Conservation (phyloP, 2,888 invertebrate species). For the Dicranocentrus wangi region DNA sequence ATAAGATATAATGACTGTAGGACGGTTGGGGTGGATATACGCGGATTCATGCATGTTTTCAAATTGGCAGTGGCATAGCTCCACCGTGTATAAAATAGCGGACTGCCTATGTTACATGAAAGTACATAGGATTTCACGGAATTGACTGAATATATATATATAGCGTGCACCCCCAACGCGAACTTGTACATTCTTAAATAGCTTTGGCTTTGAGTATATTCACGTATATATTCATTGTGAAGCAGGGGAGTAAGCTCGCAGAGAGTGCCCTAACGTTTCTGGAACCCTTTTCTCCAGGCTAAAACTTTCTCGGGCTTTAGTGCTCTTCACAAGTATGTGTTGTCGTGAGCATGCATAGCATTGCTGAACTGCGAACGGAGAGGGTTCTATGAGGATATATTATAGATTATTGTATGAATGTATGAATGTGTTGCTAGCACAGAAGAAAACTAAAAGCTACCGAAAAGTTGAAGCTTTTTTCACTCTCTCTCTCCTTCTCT, state of each 20-base stretch:
- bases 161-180: background rate
- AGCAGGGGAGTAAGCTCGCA: slow-evolving; percentile 12
- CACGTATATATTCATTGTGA: too few species aligned
- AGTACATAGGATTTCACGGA: slow-evolving; percentile 9
- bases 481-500: slow-evolving; percentile 30
- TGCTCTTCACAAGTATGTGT: background rate
- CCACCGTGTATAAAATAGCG: background rate
- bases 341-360: background rate
- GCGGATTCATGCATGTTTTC: slow-evolving; percentile 20
- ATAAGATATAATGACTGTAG: slow-evolving; percentile 21
- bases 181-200: too few species aligned
- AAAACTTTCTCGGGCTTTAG: slow-evolving; percentile 48
- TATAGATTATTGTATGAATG: background rate
- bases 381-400: slow-evolving; percentile 33
- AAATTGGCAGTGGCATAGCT: slow-evolving; percentile 22
- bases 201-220: too few species aligned
- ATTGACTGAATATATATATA: background rate
- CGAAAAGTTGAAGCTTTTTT: slow-evolving; percentile 43
- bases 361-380: slow-evolving; percentile 19
- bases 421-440: slow-evolving; percentile 11
- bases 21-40: slow-evolving; percentile 15
- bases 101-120: slow-evolving; percentile 9
- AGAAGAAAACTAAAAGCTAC: slow-evolving; percentile 16
- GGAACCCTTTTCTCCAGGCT: slow-evolving; percentile 53
- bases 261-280: slow-evolving; percentile 3